Conservation (phyloP, 1,140 invertebrate species). For the Brachystomella parvula region DNA sequence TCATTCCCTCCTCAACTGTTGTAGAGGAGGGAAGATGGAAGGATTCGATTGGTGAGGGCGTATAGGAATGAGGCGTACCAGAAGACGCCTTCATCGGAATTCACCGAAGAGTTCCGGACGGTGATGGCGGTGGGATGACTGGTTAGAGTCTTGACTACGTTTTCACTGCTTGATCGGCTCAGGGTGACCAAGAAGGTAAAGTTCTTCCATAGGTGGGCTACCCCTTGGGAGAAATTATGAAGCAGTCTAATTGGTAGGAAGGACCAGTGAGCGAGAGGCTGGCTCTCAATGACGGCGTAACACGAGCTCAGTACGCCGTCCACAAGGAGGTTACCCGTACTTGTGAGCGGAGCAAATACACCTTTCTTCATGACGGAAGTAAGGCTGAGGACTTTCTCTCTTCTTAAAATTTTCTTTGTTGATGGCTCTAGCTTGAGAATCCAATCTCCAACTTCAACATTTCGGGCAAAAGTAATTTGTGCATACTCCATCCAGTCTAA, state of each 20-base stretch:
- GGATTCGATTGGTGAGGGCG: conserved; percentile 56
- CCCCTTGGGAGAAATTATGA: conserved; percentile 41
- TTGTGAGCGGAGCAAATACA: conserved; percentile 82
- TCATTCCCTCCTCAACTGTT: not conserved
- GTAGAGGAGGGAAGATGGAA: conserved; percentile 49
- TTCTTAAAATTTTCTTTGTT: conserved; percentile 45
- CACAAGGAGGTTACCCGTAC: conserved; percentile 76
- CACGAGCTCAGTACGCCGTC: conserved; percentile 86
- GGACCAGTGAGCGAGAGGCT: conserved; percentile 70
- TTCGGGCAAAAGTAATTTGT: conserved; percentile 53
- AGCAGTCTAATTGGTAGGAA: conserved; percentile 67
- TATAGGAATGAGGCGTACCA: conserved; percentile 79
- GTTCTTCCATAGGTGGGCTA: conserved; percentile 33
- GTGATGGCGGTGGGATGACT: conserved; percentile 11
- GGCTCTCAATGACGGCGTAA: conserved; percentile 82
- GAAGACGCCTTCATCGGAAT: conserved; percentile 56
- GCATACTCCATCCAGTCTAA: conserved; percentile 22
- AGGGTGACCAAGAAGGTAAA: conserved; percentile 31
- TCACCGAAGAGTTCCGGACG: not conserved
- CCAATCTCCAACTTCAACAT: conserved; percentile 48
- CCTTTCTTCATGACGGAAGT: conserved; percentile 55
- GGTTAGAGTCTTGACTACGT: not conserved
- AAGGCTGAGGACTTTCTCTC: conserved; percentile 50
- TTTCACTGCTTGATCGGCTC: conserved; percentile 27
- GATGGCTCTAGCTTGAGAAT: conserved; percentile 45